Evolutionary conservation across 2,888 invertebrate genomes (phyloP), one percentile per base, ranked within the genome.

Genomic region (Cistogaster globosa): DNA sequence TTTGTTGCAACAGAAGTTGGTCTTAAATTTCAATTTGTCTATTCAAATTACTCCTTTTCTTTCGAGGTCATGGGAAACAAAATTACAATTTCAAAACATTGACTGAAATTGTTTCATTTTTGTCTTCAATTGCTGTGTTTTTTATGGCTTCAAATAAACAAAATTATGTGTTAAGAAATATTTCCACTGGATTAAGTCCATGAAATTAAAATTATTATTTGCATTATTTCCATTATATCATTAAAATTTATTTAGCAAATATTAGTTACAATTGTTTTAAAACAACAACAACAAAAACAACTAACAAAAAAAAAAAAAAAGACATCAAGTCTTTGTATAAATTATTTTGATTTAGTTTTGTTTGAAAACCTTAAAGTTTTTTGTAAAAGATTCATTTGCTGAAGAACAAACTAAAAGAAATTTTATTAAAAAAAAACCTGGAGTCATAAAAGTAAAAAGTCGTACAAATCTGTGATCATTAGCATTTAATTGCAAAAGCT

Each of bases 41-140:
- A 89, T 88, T 89, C 86, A 90, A 89, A 90, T 90, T 90, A 90
- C 89, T 87, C 87, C 88, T 89, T 53, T 38, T 26, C 26, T 78
- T 90, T 90, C 91, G 91, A 91, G 91, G 91, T 91, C 91, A 91
- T 91, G 91, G 89, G 91, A 91, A 91, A 90, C 58, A 78, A 79
- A 79, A 79, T 67, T 51, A 58, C 51, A 14, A 89, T 72, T 62
- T 79, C 12, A 55, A 68, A 68, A 63, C 62, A 78, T n/a, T 74
- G 80, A 69, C 55, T 72, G 32, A 48, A 76, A 57, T 55, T 76
- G 18, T 32, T 12, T 62, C 4, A 36, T 51, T 71, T 42, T 77
- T 69, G 58, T 83, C 63, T 83, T 62, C 48, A 57, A 3, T 2
- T 20, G n/a, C 11, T 26, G 26, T 26, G 26, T 67, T 60, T 69